Evolutionary conservation across 2,888 invertebrate species (phyloP), one percentile per base, ranked within the genome.

Genomic region (Orthosia incerta): DNA sequence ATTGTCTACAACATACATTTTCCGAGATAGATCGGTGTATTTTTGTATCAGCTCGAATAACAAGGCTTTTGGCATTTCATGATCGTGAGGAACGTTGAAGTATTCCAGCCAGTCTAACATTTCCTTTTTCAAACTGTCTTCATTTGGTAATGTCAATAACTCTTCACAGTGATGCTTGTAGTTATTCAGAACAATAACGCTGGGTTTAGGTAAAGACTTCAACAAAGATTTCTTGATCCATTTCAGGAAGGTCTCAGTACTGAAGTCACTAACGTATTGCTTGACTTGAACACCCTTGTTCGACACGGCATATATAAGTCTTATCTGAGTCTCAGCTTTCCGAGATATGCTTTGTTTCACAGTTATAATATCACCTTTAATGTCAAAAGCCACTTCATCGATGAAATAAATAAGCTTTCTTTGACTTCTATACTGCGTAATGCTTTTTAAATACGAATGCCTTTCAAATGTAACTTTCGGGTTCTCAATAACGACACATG

Each of bases 391-490:
- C 4, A 72, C 71, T 74, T 88, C 87, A 18, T 87, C 90, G 0
- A 93, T 76, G 53, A 83, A 91, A 59, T 84, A 86, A 5, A 92
- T 87, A 0, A 80, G 61, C 15, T 57, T 74, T 3, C 50, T 20
- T 59, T 79, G 67, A 15, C 76, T 18, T 15, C 89, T 84, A 50
- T 72, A 74, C 0, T 75, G 50, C 0, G 65, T 59, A 9, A 92
- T 83, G 3, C 76, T 78, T n/a, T 82, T 90, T 55, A 93, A 74
- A 74, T 91, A 93, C 12, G 71, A 77, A 39, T 88, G 83, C 18
- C 93, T 89, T 70, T 93, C 91, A 3, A 88, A 90, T 1, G 82
- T 83, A 4, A 91, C 78, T 9, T 63, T 20, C 0, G 93, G 93
- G 15, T 86, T 88, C 70, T 94, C 93, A 1, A 91, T 82, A 3